Conservation (phyloP, 1,140 invertebrate species). For the Telenomus remus region DNA sequence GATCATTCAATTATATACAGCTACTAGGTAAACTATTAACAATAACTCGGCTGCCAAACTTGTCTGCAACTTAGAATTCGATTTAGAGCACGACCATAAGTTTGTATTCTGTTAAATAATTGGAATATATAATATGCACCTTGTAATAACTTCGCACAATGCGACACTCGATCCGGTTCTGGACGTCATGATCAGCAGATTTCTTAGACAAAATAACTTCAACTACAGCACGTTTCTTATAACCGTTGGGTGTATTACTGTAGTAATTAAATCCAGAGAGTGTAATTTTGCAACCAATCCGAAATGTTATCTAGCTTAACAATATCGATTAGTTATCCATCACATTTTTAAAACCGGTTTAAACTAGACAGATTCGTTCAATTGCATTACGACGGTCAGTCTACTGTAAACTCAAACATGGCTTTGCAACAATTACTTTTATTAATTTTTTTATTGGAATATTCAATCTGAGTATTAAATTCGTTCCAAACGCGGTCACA, state of each 20-base stretch:
- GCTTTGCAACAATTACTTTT: constrained; percentile 29
- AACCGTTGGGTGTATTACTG: too few species aligned
- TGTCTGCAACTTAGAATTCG: constrained; percentile 28
- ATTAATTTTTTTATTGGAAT: constrained; percentile 23
- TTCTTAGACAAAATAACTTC: too few species aligned
- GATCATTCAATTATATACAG: neutral
- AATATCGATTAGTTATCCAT: neutral
- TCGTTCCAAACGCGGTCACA: constrained; percentile 25
- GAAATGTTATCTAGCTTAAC: too few species aligned
- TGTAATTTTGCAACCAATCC: too few species aligned
- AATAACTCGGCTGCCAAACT: constrained; percentile 20
- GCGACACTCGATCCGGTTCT: constrained; percentile 29
- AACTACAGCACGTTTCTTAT: too few species aligned
- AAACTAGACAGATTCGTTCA: neutral
- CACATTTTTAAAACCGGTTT: neutral
- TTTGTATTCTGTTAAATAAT: constrained; percentile 41
- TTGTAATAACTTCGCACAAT: constrained; percentile 48
- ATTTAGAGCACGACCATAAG: constrained; percentile 13
- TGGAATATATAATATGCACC: constrained; percentile 48
- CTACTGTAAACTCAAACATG: constrained; percentile 11
- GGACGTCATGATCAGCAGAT: neutral
- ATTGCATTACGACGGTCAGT: constrained; percentile 18
- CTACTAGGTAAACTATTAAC: neutral
- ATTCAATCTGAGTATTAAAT: constrained; percentile 39
- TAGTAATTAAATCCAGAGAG: too few species aligned